Base-by-base conservation (phyloP, 2,888 invertebrate genomes). In the Apoderus coryli region DNA sequence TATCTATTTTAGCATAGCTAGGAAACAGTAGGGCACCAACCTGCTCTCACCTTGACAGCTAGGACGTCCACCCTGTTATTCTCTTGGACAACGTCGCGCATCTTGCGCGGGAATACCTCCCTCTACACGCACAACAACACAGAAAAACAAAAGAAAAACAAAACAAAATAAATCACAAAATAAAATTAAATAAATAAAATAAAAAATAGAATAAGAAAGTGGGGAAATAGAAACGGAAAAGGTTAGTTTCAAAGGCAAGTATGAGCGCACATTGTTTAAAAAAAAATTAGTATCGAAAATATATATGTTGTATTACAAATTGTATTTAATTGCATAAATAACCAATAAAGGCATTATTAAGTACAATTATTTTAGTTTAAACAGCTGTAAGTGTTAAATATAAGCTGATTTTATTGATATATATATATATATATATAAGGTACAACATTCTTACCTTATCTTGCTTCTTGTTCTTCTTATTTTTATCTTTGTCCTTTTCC, bases 41-140 rank as follows among this genome's bases (percentile, higher is more conserved):
- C 45, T 45, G 41, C 39, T 42, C 51, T 49, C 49, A 51, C 49
- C 57, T 56, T 51, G 48, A 44, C 33, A 41, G 44, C 51, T 45
- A 49, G 47, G 42, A 47, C 43, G 42, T 46, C 43, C 43, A 50
- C 46, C 46, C 46, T 52, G 52, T 47, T 53, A n/a, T n/a, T n/a
- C n/a, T n/a, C 54, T 45, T 53, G 51, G 56, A 76, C 74, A 66
- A 76, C 66, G 68, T 77, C 76, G 61, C 76, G 75, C 75, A 75
- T 76, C 74, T 77, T 77, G 69, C 74, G 74, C 57, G 77, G 76
- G 67, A 74, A 76, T 65, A 70, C 72, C 69, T 76, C 76, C 72
- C 74, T 72, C 69, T 58, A 56, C 52, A 56, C 55, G 55, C 54
- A 52, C 53, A 56, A 53, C 47, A 54, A 45, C 42, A 46, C 38